phyloP scores from a whole-genome alignment of 2,888 invertebrate species.

The Sussaba pulchella region DNA sequence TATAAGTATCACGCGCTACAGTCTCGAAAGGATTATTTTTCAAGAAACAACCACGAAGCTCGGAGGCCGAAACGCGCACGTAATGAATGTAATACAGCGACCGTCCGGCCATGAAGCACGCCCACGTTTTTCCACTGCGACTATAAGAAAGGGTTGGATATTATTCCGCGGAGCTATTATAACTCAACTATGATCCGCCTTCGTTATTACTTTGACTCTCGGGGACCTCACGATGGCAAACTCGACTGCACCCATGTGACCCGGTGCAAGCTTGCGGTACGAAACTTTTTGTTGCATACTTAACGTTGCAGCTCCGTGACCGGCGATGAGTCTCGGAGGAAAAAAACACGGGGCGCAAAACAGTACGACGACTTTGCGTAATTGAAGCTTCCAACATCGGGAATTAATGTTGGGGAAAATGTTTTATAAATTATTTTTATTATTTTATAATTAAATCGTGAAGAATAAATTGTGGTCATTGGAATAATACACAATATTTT shows the following conservation, averaged over 20 bases:
- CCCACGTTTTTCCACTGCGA: neutral
- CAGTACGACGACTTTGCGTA: neutral
- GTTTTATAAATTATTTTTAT: no score
- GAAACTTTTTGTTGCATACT: conserved; percentile 35
- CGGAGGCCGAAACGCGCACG: conserved; percentile 2
- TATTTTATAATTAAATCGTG: no score
- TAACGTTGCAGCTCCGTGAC: conserved; percentile 30
- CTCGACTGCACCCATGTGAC: neutral
- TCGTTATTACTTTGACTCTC: conserved; percentile 47
- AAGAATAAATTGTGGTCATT: no score
- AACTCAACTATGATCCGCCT: conserved; percentile 56
- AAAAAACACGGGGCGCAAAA: conserved; percentile 5
- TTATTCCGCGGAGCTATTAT: conserved; percentile 64
- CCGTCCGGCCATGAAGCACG: conserved; percentile 35
- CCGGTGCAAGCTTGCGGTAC: conserved; percentile 12
- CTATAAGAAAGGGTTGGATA: conserved; percentile 35
- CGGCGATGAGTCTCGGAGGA: conserved; percentile 7
- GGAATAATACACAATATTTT: no score
- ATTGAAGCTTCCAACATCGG: no score
- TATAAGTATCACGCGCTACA: conserved; percentile 35
- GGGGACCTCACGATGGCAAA: neutral
- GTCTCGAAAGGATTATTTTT: conserved; percentile 54
- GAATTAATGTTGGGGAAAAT: no score
- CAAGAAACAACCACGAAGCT: conserved; percentile 57
- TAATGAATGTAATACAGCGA: conserved; percentile 25